Percentiles rank a stretch among this genome's conserved stretches.
These are phyloP conservation scores for Pedionomus torquatus DNA, from an alignment of 2,113 vertebrate species.

Conservation along the genomic window DNA sequence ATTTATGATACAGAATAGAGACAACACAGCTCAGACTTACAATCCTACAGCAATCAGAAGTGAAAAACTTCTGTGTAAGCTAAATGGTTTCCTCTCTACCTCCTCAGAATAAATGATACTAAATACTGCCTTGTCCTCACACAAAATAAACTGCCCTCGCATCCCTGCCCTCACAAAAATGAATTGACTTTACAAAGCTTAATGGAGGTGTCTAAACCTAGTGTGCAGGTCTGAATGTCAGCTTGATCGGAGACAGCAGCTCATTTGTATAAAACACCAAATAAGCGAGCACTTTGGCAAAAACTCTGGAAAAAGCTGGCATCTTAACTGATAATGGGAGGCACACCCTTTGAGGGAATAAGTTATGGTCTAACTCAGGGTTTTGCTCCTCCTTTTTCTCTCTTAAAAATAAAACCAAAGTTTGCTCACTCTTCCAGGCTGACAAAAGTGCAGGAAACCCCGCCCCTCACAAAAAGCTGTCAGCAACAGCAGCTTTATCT, in stretches of 20 bases:
- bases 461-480: not conserved
- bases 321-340: not conserved
- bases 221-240: not conserved
- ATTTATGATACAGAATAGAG: not conserved
- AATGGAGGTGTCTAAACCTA: not conserved
- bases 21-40: not conserved
- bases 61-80: not conserved
- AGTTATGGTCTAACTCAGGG: not conserved
- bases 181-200: not conserved
- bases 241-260: not conserved
- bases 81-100: not conserved
- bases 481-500: not conserved
- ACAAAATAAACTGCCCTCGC: too few species aligned
- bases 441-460: not conserved
- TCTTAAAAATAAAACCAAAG: not conserved
- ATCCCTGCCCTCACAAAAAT: not conserved
- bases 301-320: not conserved
- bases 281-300: not conserved
- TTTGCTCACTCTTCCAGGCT: not conserved
- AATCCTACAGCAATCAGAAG: not conserved
- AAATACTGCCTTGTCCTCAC: not conserved
- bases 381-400: not conserved
- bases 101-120: not conserved
- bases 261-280: not conserved
- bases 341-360: not conserved